These are phyloP conservation scores for Noctua janthina DNA, from an alignment of 2,888 invertebrate genomes.

Conservation along the genomic window DNA sequence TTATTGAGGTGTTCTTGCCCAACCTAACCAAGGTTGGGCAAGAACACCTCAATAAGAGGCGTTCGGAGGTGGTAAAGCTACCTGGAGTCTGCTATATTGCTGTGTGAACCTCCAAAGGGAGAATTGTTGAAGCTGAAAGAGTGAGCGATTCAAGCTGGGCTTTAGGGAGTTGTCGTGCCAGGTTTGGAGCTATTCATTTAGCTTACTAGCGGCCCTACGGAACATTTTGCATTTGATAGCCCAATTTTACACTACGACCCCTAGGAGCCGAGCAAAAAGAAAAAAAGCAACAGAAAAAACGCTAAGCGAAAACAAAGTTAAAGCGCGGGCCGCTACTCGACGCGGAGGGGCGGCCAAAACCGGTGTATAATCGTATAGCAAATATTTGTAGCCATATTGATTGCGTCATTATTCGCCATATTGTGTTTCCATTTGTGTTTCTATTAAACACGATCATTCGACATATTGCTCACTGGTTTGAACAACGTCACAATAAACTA, in stretches of 20 bases:
- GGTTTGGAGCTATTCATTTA: too few species aligned
- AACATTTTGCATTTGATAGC: background rate
- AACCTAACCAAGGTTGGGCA: too few species aligned
- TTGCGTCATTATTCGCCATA: background rate
- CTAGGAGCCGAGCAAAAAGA: background rate
- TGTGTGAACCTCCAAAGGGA: too few species aligned
- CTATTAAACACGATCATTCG: constrained; percentile 4
- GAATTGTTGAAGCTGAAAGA: too few species aligned
- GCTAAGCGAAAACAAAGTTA: too few species aligned
- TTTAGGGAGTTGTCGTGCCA: too few species aligned
- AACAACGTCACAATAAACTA: constrained; percentile 4
- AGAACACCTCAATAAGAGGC: too few species aligned
- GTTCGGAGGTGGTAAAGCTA: too few species aligned
- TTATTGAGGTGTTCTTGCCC: too few species aligned
- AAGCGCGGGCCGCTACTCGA: background rate
- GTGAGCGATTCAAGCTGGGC: too few species aligned
- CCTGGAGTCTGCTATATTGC: too few species aligned
- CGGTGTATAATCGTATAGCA: background rate
- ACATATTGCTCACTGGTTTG: background rate
- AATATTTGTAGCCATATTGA: background rate
- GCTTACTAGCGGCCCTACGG: too few species aligned
- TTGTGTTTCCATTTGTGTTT: background rate
- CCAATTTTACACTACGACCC: background rate
- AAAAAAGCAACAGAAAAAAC: background rate
- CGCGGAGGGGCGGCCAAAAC: background rate